Evolutionary conservation across 2,888 invertebrate species (phyloP), one percentile per base, ranked within the genome.

Genomic region (Chydorus sphaericus): DNA sequence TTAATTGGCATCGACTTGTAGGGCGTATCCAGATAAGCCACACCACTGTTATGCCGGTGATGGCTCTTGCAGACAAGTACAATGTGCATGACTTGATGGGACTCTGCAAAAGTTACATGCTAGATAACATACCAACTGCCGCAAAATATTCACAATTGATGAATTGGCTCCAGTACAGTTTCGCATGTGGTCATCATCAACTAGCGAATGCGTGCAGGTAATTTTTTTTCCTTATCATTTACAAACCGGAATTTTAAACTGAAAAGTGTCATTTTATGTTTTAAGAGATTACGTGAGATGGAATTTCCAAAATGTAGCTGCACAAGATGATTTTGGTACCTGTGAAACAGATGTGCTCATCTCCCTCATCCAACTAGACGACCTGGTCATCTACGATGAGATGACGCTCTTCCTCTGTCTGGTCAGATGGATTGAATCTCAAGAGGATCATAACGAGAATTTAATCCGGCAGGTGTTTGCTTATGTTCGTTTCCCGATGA

Each of bases 51-150:
- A 78, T 93, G 71, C 88, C 92, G 6, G 81, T 93, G 62, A 74
- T 94, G 54, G 85, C 85, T 10, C 73, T 94, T 57, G 92, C 91
- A 38, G 94, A 94, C 70, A 94, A 94, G 72, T 94, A 94, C 71
- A 90, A 92, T 73, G 88, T 94, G 14, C 84, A 84, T 78, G 90
- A 93, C 70, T 75, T 94, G 65, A 85, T 86, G 60, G 73, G 77
- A 7, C 73, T 90, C 11, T 93, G 93, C 68, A 76, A 88, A 30
- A 77, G 81, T 58, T 94, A 88, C 69, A 93, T 94, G 93, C 79
- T 79, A 53, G 78, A 81, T 63, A 87, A 92, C 68, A 80, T 91
- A 54, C 86, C 90, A 2, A 80, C 85, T 64, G 89, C 91, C 5
- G 86, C 85, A 0, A 78, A 78, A 55, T 81, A 85, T 57, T 86